A percentile compares a stretch with the other conserved stretches of the same genome.
phyloP scores from a whole-genome alignment of 2,888 invertebrate genomes.

The Temnothorax rugatulus region DNA sequence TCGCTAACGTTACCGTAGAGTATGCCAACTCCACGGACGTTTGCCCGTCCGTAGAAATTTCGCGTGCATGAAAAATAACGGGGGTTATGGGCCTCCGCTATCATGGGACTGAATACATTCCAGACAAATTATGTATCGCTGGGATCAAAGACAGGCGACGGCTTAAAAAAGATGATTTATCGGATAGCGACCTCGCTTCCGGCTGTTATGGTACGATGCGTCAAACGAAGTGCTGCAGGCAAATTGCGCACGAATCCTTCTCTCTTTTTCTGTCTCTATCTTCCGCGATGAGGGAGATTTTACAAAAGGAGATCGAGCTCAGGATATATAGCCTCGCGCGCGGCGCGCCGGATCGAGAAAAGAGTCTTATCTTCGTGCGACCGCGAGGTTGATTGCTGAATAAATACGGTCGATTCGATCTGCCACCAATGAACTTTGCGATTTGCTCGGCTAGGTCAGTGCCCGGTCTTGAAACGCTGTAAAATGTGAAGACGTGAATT shows the following conservation, averaged over 20 bases:
- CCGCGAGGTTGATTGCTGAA: conserved; percentile 63
- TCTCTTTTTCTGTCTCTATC: conserved; percentile 5
- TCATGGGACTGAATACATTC: neutral
- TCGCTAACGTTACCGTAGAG: neutral
- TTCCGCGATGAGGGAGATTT: conserved; percentile 66
- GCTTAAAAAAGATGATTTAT: conserved; percentile 46
- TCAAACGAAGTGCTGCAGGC: conserved; percentile 33
- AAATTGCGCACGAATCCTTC: conserved; percentile 1
- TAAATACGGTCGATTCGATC: conserved; percentile 69
- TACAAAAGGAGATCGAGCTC: conserved; percentile 61
- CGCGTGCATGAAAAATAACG: conserved; percentile 26
- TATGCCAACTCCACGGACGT: conserved; percentile 23
- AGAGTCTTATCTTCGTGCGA: conserved; percentile 64
- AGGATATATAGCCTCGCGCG: conserved; percentile 27
- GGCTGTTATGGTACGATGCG: conserved; percentile 39
- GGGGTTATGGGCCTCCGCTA: neutral
- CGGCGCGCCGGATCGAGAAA: conserved; percentile 63
- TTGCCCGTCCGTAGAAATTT: conserved; percentile 4
- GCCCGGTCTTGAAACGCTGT: neutral
- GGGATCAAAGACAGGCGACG: conserved; percentile 28
- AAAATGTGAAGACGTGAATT: conserved; percentile 18
- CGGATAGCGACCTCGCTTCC: conserved; percentile 34
- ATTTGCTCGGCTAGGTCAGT: conserved; percentile 42
- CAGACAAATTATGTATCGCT: conserved; percentile 26
- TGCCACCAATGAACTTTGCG: conserved; percentile 61